Conservation (phyloP, 1,140 invertebrate species). For the Octopus sinensis region DNA sequence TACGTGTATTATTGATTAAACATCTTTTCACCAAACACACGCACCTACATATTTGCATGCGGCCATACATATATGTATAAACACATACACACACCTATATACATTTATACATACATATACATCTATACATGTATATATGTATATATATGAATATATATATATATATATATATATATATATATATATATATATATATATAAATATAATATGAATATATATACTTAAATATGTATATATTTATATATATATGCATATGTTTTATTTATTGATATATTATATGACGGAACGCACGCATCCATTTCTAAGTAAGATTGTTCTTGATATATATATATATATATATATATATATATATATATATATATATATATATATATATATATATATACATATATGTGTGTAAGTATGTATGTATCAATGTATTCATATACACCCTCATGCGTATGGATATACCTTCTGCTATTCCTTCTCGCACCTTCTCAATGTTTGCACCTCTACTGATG, state of each 20-base stretch:
- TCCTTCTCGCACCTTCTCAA: too few species aligned
- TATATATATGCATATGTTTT: background rate
- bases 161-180: background rate
- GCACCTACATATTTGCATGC: background rate
- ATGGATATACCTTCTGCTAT: too few species aligned
- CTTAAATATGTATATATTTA: background rate
- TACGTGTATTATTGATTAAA: background rate
- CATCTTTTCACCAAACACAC: background rate
- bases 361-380: background rate
- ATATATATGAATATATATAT: background rate
- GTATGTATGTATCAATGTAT: background rate
- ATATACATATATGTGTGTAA: background rate
- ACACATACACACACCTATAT: background rate
- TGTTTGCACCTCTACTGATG: too few species aligned
- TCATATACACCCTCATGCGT: too few species aligned
- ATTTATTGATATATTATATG: background rate
- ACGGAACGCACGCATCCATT: background rate
- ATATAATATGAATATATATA: background rate
- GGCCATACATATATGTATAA: background rate
- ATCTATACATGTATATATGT: background rate
- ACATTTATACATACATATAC: background rate
- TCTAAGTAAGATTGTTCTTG: too few species aligned
- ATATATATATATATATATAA: background rate
- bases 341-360: background rate
- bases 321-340: background rate